Conservation (phyloP, 1,140 invertebrate species). For the Melitaea cinxia region DNA sequence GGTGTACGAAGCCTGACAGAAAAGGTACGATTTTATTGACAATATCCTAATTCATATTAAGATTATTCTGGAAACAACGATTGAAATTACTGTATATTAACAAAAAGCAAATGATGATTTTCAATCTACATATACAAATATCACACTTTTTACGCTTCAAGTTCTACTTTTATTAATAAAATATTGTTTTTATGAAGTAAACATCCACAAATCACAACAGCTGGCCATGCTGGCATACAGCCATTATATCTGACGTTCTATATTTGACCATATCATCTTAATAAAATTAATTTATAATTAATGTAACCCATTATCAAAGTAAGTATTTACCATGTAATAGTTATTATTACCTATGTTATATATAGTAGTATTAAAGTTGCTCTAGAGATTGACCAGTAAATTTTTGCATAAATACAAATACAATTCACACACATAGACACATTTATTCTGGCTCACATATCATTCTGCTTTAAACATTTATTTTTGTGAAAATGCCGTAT, state of each 20-base stretch:
- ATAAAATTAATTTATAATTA: neutral
- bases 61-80: constrained; percentile 19
- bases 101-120: no score
- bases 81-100: no score
- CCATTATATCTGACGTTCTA: constrained; percentile 1
- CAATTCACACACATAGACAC: no score
- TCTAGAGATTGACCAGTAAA: no score
- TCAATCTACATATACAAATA: no score
- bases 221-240: constrained; percentile 20
- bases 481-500: no score
- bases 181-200: neutral
- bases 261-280: neutral
- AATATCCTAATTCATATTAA: neutral
- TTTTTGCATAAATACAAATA: no score
- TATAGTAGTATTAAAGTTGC: no score
- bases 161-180: neutral
- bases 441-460: no score
- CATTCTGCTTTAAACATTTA: no score
- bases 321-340: neutral
- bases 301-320: neutral
- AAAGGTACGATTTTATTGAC: constrained; percentile 88
- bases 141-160: no score
- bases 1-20: constrained; percentile 99
- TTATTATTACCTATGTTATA: no score
- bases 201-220: neutral